Evolutionary conservation across 2,113 vertebrate genomes (phyloP).

Genomic region (Hylia prasina): DNA sequence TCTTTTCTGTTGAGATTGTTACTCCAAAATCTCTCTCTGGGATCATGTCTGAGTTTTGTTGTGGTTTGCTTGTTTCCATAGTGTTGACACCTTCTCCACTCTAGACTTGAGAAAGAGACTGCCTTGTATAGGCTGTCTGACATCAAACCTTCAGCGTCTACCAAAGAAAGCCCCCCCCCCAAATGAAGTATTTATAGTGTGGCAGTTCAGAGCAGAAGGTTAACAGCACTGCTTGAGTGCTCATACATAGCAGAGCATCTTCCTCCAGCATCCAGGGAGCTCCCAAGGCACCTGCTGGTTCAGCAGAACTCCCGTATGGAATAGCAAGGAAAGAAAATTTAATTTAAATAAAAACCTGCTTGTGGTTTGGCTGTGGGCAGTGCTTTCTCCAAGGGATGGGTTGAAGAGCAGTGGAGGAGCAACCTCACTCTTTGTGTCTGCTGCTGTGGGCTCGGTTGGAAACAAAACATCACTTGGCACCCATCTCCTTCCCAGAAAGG

Average conservation of each 20-base stretch:
- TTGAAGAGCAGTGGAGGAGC: background rate
- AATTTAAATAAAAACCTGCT: background rate
- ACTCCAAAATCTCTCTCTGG: background rate
- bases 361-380: background rate
- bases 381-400: background rate
- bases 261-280: background rate
- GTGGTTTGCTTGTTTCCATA: background rate
- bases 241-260: background rate
- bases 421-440: accelerated
- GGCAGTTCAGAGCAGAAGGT: background rate
- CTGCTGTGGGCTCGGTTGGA: background rate
- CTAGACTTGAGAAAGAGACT: background rate
- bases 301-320: background rate
- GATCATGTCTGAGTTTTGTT: background rate
- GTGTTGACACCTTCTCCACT: background rate
- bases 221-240: background rate
- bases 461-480: background rate
- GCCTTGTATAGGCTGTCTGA: background rate
- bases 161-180: background rate
- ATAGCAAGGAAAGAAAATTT: background rate
- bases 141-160: background rate
- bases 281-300: background rate
- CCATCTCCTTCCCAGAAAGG: background rate
- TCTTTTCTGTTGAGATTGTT: background rate
- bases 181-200: background rate